Percentiles rank a stretch among this genome's conserved stretches.
These are phyloP conservation scores for Candidula unifasciata DNA, from an alignment of 2,888 invertebrate genomes.

Conservation along the genomic window DNA sequence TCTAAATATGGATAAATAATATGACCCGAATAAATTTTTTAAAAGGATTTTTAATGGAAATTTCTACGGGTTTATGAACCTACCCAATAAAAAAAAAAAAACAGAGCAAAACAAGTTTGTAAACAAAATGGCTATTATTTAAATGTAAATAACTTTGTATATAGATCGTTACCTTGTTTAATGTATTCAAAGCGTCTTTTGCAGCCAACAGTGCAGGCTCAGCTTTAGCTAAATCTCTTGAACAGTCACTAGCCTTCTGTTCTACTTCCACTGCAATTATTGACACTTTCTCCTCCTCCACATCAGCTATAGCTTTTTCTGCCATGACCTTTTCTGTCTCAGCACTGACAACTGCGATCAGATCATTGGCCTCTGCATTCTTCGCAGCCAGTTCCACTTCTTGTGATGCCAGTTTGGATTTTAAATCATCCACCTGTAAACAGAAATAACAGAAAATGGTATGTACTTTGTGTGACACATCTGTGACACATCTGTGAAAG, in stretches of 20 bases:
- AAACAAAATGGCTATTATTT: background rate
- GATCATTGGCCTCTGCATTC: slow-evolving; percentile 94
- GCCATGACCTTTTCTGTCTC: slow-evolving; percentile 96
- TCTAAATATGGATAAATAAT: no score
- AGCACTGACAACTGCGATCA: slow-evolving; percentile 93
- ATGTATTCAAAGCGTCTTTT: slow-evolving; percentile 94
- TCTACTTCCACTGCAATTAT: slow-evolving; percentile 94
- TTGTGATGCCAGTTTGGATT: slow-evolving; percentile 93
- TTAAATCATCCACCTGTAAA: slow-evolving; percentile 92
- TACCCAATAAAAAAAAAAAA: no score
- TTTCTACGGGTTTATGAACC: no score
- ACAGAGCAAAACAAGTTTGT: background rate
- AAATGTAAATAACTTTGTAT: background rate
- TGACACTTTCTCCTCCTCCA: slow-evolving; percentile 94
- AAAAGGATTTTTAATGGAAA: no score
- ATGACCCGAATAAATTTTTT: no score
- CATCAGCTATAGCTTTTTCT: slow-evolving; percentile 91
- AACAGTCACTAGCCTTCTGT: slow-evolving; percentile 91
- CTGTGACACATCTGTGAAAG: no score
- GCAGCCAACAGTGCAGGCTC: slow-evolving; percentile 95
- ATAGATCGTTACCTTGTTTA: slow-evolving; percentile 86
- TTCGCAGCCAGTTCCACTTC: slow-evolving; percentile 94
- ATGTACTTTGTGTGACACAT: no score
- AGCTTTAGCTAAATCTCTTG: slow-evolving; percentile 93
- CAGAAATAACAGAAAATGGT: background rate